Conservation (phyloP, 1,140 invertebrate species). For the Drosophila nigrodunni region DNA sequence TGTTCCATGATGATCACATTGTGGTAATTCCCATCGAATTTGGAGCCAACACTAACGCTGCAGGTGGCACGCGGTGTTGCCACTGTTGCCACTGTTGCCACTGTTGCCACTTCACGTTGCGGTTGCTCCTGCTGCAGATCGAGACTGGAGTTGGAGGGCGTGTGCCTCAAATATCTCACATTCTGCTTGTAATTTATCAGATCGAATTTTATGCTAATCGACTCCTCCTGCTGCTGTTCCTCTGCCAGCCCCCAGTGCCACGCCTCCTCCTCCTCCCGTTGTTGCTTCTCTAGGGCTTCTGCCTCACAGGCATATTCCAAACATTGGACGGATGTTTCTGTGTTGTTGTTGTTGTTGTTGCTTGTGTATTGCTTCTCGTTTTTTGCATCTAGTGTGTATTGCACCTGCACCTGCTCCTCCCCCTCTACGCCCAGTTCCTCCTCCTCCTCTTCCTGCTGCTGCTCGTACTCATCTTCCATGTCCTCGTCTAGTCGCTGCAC, state of each 20-base stretch:
- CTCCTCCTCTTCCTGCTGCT: conserved; percentile 22
- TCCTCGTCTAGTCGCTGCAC: conserved; percentile 77
- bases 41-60: conserved; percentile 72
- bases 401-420: conserved; percentile 29
- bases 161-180: conserved; percentile 76
- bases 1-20: conserved; percentile 73
- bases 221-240: conserved; percentile 41
- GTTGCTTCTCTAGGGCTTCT: conserved; percentile 7
- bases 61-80: conserved; percentile 22
- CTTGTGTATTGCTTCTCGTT: conserved; percentile 50
- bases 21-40: conserved; percentile 71
- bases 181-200: conserved; percentile 73
- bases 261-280: conserved; percentile 5
- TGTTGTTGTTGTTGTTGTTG: conserved; percentile 26
- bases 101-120: not conserved
- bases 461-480: conserved; percentile 52
- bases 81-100: not conserved
- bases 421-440: conserved; percentile 1
- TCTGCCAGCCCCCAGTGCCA: not conserved
- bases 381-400: conserved; percentile 27
- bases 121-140: conserved; percentile 47
- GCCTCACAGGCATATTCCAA: conserved; percentile 48
- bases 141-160: conserved; percentile 76
- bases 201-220: conserved; percentile 61
- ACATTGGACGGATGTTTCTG: conserved; percentile 35